Conservation (phyloP, 2,113 vertebrate species). For the Micromys minutus region DNA sequence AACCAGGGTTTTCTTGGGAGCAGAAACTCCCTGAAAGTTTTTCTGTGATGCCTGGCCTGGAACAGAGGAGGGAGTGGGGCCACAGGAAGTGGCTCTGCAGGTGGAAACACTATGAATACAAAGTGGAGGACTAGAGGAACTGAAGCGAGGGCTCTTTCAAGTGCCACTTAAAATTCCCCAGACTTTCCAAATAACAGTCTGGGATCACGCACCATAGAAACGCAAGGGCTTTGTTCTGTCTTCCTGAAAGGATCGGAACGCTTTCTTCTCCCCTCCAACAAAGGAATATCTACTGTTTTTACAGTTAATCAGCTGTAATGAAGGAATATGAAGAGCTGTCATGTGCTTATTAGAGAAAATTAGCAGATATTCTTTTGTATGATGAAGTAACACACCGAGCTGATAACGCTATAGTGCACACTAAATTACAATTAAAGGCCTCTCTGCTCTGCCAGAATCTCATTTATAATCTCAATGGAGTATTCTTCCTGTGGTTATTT, state of each 20-base stretch:
- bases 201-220: constrained; percentile 52
- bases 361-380: constrained; percentile 87
- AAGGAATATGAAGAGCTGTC: constrained; percentile 87
- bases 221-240: constrained; percentile 59
- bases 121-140: constrained; percentile 42
- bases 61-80: neutral
- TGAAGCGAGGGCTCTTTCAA: constrained; percentile 45
- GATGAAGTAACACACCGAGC: constrained; percentile 86
- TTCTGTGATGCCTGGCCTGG: neutral
- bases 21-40: neutral
- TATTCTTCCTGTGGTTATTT: constrained; percentile 87
- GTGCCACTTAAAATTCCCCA: constrained; percentile 62
- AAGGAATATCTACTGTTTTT: constrained; percentile 83
- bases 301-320: constrained; percentile 85
- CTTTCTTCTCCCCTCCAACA: constrained; percentile 70
- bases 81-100: neutral
- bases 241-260: constrained; percentile 73
- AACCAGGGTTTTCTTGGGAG: neutral
- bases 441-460: constrained; percentile 88
- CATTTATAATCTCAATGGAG: constrained; percentile 89
- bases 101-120: constrained; percentile 37
- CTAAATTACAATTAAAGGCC: constrained; percentile 90
- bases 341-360: constrained; percentile 88
- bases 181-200: constrained; percentile 60
- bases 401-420: constrained; percentile 87